phyloP scores from a whole-genome alignment of 2,113 vertebrate species.

The Phalacrocorax pelagicus region DNA sequence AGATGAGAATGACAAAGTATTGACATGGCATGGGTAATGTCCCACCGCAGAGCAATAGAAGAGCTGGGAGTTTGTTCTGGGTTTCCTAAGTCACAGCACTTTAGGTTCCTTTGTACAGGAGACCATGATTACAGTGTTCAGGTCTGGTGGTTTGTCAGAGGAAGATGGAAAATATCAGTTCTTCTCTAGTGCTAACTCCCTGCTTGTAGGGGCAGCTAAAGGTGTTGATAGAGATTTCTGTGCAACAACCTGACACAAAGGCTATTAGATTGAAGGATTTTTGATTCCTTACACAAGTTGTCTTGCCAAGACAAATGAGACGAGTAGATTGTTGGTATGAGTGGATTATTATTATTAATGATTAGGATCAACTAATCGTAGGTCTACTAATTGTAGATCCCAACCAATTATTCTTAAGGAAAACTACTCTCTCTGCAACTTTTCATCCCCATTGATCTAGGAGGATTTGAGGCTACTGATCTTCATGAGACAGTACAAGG shows the following conservation, averaged over 20 bases:
- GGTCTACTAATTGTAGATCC: neutral
- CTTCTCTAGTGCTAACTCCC: neutral
- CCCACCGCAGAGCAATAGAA: neutral
- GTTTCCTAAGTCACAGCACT: neutral
- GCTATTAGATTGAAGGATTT: neutral
- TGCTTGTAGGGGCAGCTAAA: neutral
- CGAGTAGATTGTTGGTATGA: neutral
- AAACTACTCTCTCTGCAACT: neutral
- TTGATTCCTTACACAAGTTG: neutral
- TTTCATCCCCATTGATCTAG: neutral
- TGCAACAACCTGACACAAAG: neutral
- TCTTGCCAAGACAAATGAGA: neutral
- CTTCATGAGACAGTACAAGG: neutral
- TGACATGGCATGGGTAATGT: neutral
- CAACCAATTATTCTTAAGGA: neutral
- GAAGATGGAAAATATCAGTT: neutral
- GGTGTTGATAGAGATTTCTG: neutral
- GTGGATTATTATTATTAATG: neutral
- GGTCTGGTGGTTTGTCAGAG: fast-evolving
- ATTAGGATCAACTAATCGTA: neutral
- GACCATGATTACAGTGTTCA: fast-evolving
- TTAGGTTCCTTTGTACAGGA: neutral
- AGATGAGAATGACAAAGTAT: neutral
- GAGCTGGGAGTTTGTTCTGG: neutral
- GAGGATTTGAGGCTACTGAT: neutral